Base-by-base conservation (phyloP, 2,113 vertebrate species). In the Platysteira castanea region DNA sequence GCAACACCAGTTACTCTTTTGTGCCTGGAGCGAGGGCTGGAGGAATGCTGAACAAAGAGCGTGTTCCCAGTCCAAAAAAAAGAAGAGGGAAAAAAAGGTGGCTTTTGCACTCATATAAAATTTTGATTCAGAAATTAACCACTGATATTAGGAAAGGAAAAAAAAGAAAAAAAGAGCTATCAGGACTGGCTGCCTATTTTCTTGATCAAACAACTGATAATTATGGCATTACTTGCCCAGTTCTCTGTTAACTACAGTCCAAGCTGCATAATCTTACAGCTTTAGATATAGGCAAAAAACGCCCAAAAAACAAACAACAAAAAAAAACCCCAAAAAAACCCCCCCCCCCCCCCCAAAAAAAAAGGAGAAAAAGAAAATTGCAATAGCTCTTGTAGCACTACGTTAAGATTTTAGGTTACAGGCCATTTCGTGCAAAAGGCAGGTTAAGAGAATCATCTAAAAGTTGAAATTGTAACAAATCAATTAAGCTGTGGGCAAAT, bases 11-110 rank as follows among this genome's bases (percentile, higher is more conserved):
- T 69, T 65, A 10, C 35, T 88, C 44, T 52, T 57, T 91, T 84
- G 57, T 73, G 91, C 84, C 83, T 80, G 39, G 30, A 93, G 92
- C 68, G 47, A 92, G 30, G 71, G 35, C 37, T 84, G 65, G n/a
- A 90, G 26, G 59, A 92, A 69, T 44, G 60, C 1, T 84, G 82
- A 84, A 90, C 64, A 95, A 94, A 78, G 65, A 42, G 28, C 30
- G 14, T 1, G 23, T 4, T 79, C 39, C 50, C 41, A 31, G 56
- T 13, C 49, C 8, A 8, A 47, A 53, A n/a, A 50, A 59, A 30
- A 49, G 12, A 20, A 59, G 13, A 1, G 3, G 3, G 3, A 1
- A 8, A 31, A 39, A 49, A 22, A 47, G 22, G 2, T 31, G n/a
- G 4, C 5, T 9, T 17, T 28, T 11, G 19, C 10, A n/a, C 9